Evolutionary conservation across 2,888 invertebrate species (phyloP).

Genomic region (Ectemnius lituratus): DNA sequence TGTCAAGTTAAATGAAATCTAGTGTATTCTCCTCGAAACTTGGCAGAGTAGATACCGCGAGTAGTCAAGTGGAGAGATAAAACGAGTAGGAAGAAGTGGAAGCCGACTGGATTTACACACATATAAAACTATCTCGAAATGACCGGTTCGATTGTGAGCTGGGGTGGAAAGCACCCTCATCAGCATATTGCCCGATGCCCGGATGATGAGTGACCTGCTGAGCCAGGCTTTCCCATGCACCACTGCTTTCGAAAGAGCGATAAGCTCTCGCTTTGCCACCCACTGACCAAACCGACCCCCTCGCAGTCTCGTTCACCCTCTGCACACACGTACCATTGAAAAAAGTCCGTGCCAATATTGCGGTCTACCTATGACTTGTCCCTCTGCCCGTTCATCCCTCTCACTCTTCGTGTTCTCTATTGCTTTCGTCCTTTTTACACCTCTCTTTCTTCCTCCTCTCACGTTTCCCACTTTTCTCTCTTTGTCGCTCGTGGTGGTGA

Average conservation of each 20-base stretch:
- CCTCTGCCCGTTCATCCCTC: background rate
- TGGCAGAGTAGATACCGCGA: too few species aligned
- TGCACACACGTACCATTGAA: background rate
- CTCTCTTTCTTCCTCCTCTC: background rate
- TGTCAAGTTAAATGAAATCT: too few species aligned
- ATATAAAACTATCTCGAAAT: too few species aligned
- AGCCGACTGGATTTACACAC: too few species aligned
- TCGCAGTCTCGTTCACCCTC: too few species aligned
- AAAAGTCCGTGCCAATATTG: conserved; percentile 26
- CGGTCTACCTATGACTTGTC: conserved; percentile 17
- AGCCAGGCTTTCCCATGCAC: conserved; percentile 1
- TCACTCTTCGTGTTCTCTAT: background rate
- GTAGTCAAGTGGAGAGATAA: too few species aligned
- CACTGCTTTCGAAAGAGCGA: conserved; percentile 22
- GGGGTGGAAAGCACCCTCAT: conserved; percentile 1
- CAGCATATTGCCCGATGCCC: conserved; percentile 3
- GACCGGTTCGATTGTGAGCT: too few species aligned
- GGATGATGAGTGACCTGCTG: background rate
- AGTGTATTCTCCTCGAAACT: too few species aligned
- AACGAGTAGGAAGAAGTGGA: too few species aligned
- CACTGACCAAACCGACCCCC: background rate
- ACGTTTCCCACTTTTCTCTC: background rate
- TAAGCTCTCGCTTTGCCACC: conserved; percentile 15
- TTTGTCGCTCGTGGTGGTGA: background rate
- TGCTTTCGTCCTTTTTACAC: background rate